phyloP scores from a whole-genome alignment of 1,140 invertebrate genomes.

The Drosophila azteca region DNA sequence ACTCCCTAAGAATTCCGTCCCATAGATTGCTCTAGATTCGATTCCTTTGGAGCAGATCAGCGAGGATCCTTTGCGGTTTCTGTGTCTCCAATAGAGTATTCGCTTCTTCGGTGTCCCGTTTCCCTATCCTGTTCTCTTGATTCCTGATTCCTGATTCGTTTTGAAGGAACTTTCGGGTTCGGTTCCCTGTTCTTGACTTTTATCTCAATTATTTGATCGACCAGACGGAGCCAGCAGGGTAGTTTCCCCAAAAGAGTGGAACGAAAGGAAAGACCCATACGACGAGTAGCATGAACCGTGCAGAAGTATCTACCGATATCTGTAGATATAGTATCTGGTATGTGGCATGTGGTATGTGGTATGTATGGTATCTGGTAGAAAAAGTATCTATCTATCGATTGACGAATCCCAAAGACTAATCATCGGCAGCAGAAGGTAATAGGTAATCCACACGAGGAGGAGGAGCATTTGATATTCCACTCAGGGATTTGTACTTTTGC shows the following conservation, averaged over 20 bases:
- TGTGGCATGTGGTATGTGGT: constrained; percentile 8
- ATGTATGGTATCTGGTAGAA: constrained; percentile 14
- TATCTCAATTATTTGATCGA: constrained; percentile 79
- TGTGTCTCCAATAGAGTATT: no score
- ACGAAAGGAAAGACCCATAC: constrained; percentile 3
- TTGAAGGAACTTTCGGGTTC: constrained; percentile 28
- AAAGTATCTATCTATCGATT: constrained; percentile 46
- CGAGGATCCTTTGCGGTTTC: no score
- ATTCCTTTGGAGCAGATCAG: no score
- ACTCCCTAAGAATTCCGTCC: no score
- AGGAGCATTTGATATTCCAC: constrained; percentile 67
- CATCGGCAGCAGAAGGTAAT: constrained; percentile 38
- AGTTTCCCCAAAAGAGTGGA: not conserved
- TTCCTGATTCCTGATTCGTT: not conserved
- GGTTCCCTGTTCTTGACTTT: constrained; percentile 36
- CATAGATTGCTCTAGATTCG: no score
- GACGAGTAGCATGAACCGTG: no score
- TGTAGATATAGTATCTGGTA: not conserved
- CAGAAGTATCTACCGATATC: constrained; percentile 1
- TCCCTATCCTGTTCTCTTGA: no score
- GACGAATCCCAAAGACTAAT: constrained; percentile 70
- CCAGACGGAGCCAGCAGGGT: constrained; percentile 8
- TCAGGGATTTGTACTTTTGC: constrained; percentile 83
- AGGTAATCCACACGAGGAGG: constrained; percentile 26
- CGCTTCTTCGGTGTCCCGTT: no score